Evolutionary conservation across 2,113 vertebrate genomes (phyloP).

Genomic region (Bubalus kerabau): DNA sequence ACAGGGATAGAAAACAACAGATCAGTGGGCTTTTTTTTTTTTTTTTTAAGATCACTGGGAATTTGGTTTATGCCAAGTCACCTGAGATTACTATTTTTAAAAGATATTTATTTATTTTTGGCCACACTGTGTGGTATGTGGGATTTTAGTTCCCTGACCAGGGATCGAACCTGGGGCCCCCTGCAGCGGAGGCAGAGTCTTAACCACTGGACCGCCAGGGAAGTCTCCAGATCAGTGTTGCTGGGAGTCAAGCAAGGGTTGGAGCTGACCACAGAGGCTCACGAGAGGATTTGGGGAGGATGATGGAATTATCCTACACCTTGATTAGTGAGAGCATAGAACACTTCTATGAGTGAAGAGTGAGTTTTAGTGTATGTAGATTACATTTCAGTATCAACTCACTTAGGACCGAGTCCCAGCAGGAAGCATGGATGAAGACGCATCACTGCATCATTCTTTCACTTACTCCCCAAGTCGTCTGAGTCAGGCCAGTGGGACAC

Average conservation of each 20-base stretch:
- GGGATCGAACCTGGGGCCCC: not conserved
- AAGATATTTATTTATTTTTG: not conserved
- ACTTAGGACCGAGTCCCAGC: not conserved
- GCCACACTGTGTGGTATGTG: not conserved
- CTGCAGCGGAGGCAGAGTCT: not conserved
- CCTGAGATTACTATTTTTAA: not conserved
- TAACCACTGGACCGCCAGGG: not conserved
- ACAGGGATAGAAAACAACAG: not conserved
- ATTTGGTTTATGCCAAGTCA: not conserved
- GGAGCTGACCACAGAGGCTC: not conserved
- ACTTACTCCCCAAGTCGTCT: not conserved
- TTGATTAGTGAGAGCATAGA: not conserved
- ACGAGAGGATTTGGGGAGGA: not conserved
- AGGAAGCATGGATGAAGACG: not conserved
- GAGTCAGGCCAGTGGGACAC: not conserved
- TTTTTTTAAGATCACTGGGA: not conserved
- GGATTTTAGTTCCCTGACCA: not conserved
- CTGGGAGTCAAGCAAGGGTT: not conserved
- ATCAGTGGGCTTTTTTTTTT: not conserved
- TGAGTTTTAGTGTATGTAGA: not conserved
- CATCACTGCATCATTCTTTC: not conserved
- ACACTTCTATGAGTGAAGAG: not conserved
- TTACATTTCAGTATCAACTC: not conserved
- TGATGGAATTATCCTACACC: not conserved
- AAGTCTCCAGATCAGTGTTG: not conserved